Base-by-base conservation (phyloP, 1,140 invertebrate genomes). In the Euura saliciscinereae region DNA sequence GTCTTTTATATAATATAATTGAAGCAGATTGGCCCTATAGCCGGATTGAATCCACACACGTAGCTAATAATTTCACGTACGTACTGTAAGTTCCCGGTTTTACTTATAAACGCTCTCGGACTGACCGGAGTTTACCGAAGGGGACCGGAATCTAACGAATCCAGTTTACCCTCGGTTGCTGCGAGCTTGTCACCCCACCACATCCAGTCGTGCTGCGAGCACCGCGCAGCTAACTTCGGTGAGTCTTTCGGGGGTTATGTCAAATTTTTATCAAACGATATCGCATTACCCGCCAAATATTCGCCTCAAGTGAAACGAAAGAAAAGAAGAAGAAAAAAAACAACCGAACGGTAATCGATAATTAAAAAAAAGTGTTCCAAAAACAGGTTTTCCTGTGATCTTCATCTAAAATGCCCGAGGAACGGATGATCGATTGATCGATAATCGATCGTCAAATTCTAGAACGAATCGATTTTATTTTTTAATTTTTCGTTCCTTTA, bases 141-240 rank as follows among this genome's bases (percentile, higher is more conserved):
- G 51, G 10, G 6, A 10, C 73, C 81, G 80, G 81, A 4, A 5
- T 2, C 6, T 5, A 4, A 7, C 81, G 82, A 81, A 69, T 73
- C 69, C 68, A 43, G 45, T 77, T 81, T 80, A 83, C 79, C 81
- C 82, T 82, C 80, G 70, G 75, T 77, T 76, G 76, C 76, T 79
- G 73, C 72, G 75, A 69, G 59, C 78, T 72, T 69, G 76, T 78
- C 78, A 75, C 79, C 77, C 79, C 78, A 75, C 79, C 79, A 78
- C 76, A 83, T 82, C 80, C 81, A 85, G 83, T 85, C 78, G 78
- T 81, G 80, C 81, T 80, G 77, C 82, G 83, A 83, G 77, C 80
- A 82, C 79, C 77, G 74, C 46, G 74, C 69, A 66, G 80, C 72
- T 76, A 71, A 78, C 75, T 73, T 79, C 79, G 80, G 8, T 65